Evolutionary conservation across 2,797 vertebrate species (phyloP).

Genomic region (Notamacropus eugenii): DNA sequence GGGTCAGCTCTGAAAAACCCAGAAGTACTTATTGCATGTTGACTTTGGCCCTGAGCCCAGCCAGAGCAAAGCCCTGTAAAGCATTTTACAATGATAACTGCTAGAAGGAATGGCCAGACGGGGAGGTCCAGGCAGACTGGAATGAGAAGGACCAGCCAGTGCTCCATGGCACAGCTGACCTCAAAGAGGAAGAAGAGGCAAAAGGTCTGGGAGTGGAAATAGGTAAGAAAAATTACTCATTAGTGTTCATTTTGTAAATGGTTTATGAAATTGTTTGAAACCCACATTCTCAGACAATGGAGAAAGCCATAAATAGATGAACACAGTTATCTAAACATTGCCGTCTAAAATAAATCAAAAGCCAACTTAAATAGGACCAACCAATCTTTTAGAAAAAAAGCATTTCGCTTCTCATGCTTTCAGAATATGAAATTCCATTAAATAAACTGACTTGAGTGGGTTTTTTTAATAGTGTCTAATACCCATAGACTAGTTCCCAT

Average conservation of each 20-base stretch:
- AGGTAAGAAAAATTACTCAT: constrained; percentile 57
- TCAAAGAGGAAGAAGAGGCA: constrained; percentile 55
- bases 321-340: constrained; percentile 72
- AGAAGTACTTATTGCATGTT: constrained; percentile 84
- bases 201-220: constrained; percentile 17
- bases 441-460: constrained; percentile 29
- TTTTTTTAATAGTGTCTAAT: constrained; percentile 55
- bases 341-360: constrained; percentile 55
- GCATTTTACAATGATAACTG: constrained; percentile 81
- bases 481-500: constrained; percentile 23
- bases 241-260: constrained; percentile 57
- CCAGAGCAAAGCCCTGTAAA: constrained; percentile 78
- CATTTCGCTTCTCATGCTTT: constrained; percentile 64
- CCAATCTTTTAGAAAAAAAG: constrained; percentile 68
- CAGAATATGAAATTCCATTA: constrained; percentile 65
- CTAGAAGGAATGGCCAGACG: constrained; percentile 75
- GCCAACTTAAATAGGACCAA: constrained; percentile 66
- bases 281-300: constrained; percentile 65
- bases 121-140: constrained; percentile 68
- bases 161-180: constrained; percentile 57
- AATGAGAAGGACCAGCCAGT: constrained; percentile 66
- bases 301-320: constrained; percentile 69
- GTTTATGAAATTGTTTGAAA: constrained; percentile 65
- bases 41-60: constrained; percentile 82
- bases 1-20: constrained; percentile 86